Evolutionary conservation across 2,888 invertebrate species (phyloP), one percentile per base, ranked within the genome.

Genomic region (Xiphydria camelus): DNA sequence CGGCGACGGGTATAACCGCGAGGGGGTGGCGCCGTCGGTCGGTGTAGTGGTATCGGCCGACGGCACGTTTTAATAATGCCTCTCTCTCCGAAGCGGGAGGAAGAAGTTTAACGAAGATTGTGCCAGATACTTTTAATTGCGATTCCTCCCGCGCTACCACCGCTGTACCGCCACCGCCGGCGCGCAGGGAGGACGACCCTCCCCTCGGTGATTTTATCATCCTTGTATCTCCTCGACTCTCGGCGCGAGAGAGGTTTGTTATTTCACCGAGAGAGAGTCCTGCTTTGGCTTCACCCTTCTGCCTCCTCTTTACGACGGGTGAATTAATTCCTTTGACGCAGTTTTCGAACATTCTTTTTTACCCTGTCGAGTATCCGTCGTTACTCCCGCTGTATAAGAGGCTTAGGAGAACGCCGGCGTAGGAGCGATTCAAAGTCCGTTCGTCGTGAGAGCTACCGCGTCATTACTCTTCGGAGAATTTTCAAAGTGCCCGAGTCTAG

Each of bases 91-190:
- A 45, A 22, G 37, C 59, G 46, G 53, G 55, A 59, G 57, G 66
- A 65, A 68, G 68, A 72, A 73, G 71, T 71, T 73, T 70, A 73
- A 72, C 70, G 70, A 68, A 73, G 71, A 72, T 73, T 73, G 68
- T 65, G 67, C 66, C 67, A 67, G 73, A 73, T 73, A 72, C 70
- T 71, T 70, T 73, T 73, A 73, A 73, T 73, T 73, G 73, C 71
- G 67, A 71, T 72, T 72, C 70, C 69, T 62, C 66, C 62, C 51
- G 51, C 56, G 51, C 59, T 36, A 26, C 26, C 26, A 4, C 10
- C 26, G 10, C 26, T 5, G 14, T 14, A 14, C 10, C 10, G 26
- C 10, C 10, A 14, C 10, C 12, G 26, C 26, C 10, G 26, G 14
- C 26, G n/a, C 4, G 10, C n/a, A n/a, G n/a, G n/a, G n/a, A n/a